Evolutionary conservation across 2,113 vertebrate species (phyloP).

Genomic region (Anser brachyrhynchus): DNA sequence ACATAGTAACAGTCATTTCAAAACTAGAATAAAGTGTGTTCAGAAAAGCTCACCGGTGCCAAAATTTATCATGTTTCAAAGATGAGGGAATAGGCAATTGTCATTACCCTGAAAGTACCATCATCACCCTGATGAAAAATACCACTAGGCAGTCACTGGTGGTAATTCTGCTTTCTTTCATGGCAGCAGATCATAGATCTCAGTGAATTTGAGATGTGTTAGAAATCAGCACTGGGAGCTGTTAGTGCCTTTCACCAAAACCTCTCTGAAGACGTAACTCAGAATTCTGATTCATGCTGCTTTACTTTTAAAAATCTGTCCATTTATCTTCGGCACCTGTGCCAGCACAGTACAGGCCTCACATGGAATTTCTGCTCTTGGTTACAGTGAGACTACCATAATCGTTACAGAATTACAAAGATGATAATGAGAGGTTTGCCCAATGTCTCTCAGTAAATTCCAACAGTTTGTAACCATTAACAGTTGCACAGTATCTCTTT

Average conservation of each 20-base stretch:
- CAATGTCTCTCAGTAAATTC: background rate
- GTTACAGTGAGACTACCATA: background rate
- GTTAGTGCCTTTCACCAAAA: background rate
- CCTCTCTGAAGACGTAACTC: background rate
- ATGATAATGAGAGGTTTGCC: background rate
- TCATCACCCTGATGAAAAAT: background rate
- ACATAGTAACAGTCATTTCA: background rate
- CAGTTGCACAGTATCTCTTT: background rate
- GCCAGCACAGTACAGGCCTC: accelerated
- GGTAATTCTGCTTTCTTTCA: background rate
- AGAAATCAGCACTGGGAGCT: background rate
- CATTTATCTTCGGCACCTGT: background rate
- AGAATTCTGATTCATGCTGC: background rate
- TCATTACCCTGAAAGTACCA: background rate
- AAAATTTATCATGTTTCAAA: background rate
- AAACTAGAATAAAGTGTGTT: background rate
- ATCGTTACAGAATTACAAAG: background rate
- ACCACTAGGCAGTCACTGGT: background rate
- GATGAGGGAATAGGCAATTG: background rate
- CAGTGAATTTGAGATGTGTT: background rate
- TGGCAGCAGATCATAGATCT: background rate
- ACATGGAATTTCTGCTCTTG: background rate
- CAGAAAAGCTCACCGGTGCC: background rate
- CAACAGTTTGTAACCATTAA: background rate
- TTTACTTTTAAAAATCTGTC: background rate